These are phyloP conservation scores for Tortrix viridana DNA, from an alignment of 2,888 invertebrate genomes.

Conservation along the genomic window DNA sequence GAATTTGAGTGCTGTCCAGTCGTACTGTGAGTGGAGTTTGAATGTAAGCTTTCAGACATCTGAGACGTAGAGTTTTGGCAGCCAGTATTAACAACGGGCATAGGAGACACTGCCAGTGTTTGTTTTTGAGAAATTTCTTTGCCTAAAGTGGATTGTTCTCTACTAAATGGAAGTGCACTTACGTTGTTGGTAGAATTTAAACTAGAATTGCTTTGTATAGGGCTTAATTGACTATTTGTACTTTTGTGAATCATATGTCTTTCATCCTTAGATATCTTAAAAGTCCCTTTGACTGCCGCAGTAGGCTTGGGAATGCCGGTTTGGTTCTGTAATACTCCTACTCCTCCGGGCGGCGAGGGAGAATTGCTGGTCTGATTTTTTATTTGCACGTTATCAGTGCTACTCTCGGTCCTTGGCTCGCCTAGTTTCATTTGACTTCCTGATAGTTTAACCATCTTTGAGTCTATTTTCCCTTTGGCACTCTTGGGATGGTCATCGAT, in stretches of 20 bases:
- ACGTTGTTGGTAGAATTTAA: slow-evolving; percentile 81
- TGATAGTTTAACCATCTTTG: slow-evolving; percentile 78
- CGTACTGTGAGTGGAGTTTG: slow-evolving; percentile 84
- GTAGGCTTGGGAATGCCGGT: slow-evolving; percentile 95
- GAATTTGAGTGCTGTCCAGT: slow-evolving; percentile 89
- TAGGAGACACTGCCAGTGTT: slow-evolving; percentile 88
- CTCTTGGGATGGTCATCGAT: slow-evolving; percentile 73
- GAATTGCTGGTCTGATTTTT: slow-evolving; percentile 57
- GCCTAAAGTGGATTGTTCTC: slow-evolving; percentile 81
- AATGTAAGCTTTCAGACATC: slow-evolving; percentile 88
- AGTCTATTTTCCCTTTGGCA: slow-evolving; percentile 65
- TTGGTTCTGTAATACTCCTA: slow-evolving; percentile 64
- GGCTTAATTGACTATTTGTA: slow-evolving; percentile 83
- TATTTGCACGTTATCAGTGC: slow-evolving; percentile 53
- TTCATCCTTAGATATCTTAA: slow-evolving; percentile 87
- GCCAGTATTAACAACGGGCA: slow-evolving; percentile 83
- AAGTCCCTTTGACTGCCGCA: slow-evolving; percentile 95
- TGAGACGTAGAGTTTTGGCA: slow-evolving; percentile 70
- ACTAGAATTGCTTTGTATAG: slow-evolving; percentile 84
- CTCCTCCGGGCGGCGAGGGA: slow-evolving; percentile 75
- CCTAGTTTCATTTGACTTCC: slow-evolving; percentile 75
- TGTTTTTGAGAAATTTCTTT: slow-evolving; percentile 80
- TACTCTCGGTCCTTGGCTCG: slow-evolving; percentile 64
- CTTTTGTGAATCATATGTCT: slow-evolving; percentile 80
- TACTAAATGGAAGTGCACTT: slow-evolving; percentile 75